Conservation (phyloP, 1,140 invertebrate species). For the Pteromalus puparum region DNA sequence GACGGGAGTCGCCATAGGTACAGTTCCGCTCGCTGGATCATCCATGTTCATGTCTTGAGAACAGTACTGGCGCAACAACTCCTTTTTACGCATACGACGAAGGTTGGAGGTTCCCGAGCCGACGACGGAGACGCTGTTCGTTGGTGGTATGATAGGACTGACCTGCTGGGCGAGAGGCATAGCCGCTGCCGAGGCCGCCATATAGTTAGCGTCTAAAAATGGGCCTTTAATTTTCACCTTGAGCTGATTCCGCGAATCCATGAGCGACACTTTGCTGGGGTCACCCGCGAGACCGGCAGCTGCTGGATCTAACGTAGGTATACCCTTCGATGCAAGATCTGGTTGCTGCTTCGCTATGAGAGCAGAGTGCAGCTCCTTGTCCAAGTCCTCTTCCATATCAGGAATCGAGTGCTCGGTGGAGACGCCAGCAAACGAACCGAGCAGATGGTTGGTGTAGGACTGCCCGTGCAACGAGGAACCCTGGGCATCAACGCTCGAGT, state of each 20-base stretch:
- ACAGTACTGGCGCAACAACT: conserved; percentile 89
- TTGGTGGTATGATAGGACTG: conserved; percentile 73
- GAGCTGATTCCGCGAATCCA: conserved; percentile 87
- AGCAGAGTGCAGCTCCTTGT: conserved; percentile 83
- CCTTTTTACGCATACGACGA: conserved; percentile 92
- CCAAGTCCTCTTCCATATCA: conserved; percentile 86
- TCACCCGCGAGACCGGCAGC: conserved; percentile 58
- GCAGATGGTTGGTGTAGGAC: conserved; percentile 79
- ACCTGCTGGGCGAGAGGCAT: conserved; percentile 75
- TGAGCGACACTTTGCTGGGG: conserved; percentile 81
- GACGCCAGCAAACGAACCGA: conserved; percentile 74
- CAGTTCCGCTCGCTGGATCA: conserved; percentile 72
- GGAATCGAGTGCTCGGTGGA: conserved; percentile 81
- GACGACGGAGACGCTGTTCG: conserved; percentile 65
- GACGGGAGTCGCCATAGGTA: conserved; percentile 75
- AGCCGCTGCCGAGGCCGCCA: conserved; percentile 75
- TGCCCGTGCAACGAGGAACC: conserved; percentile 75
- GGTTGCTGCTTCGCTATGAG: conserved; percentile 77
- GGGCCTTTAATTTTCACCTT: conserved; percentile 95
- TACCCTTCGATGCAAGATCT: conserved; percentile 55
- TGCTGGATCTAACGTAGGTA: conserved; percentile 55
- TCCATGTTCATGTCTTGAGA: conserved; percentile 91
- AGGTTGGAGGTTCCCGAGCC: conserved; percentile 82
- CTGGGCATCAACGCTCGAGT: conserved; percentile 74
- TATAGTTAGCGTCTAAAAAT: conserved; percentile 86